Evolutionary conservation across 2,113 vertebrate genomes (phyloP), one percentile per base, ranked within the genome.

Genomic region (Thymallus thymallus): DNA sequence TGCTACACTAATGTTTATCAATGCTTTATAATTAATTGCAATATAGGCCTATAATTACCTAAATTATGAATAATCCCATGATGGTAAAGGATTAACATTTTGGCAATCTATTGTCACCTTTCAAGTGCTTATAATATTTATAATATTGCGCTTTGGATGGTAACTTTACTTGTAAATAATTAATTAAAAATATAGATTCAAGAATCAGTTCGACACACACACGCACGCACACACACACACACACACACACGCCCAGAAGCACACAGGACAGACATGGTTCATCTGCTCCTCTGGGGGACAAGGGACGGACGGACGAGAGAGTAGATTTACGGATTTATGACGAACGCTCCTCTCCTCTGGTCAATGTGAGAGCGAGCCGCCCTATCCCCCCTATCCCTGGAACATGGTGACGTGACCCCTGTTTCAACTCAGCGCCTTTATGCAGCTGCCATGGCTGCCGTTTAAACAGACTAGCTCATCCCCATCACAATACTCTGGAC

Each of bases 391-490:
- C 56, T 76, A 80, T 88, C 87, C 85, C 90, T 91, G 89, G 87
- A 91, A 90, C 92, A 41, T 92, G 89, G 87, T 82, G 85, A 68
- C 75, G 68, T 92, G 92, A 94, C 92, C 93, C 89, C 80, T 75
- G 88, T 85, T 93, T 94, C 92, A 94, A 93, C 92, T 88, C 89
- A 76, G 79, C 71, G 84, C 82, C 85, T 89, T 88, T 88, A 80
- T 88, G 84, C 84, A 82, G 85, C 88, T 93, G 89, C 85, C 82
- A 88, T 75, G 83, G 79, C 82, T 83, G 83, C 79, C 71, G 85
- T 82, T 91, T 89, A 88, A 87, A 88, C 86, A 89, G 87, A 87
- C 81, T 68, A 82, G 79, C 86, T 13, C 78, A 51, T 30, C 79
- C 87, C 14, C 78, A 51, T 45, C 79, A 41, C 35, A 41, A 87